Base-by-base conservation (phyloP, 2,888 invertebrate genomes). In the Drosophila eohydei region DNA sequence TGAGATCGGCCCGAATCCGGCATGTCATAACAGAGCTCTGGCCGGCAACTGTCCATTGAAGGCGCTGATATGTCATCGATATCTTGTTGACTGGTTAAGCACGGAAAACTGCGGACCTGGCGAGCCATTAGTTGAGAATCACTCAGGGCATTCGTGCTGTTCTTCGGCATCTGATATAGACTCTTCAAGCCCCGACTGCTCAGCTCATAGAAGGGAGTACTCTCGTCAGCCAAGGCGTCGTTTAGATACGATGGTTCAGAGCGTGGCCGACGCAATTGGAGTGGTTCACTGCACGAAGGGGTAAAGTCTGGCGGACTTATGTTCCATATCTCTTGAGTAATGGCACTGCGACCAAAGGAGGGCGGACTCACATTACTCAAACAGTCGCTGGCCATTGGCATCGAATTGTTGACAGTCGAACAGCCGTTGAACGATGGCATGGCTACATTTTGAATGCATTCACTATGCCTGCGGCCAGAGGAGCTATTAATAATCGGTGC, bases 11-110 rank as follows among this genome's bases (percentile, higher is more conserved):
- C 16, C 0, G 60, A 46, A 4, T 28, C 14, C 16, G 51, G 36
- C 7, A 8, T 34, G 7, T 32, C 46, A 12, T 28, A 8, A 16
- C 4, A 40, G 30, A 6, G 9, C 0, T 67, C 46, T 11, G 26
- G 5, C 11, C 7, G 44, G 8, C 16, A 28, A 14, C 40, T 55
- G 8, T 2, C 36, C 50, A 65, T 54, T 4, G 62, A 34, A 5
- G 73, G 82, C 9, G 52, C 64, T 1, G 74, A 64, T 32, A 60
- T 78, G 11, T 70, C 65, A n/a, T 34, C 32, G 36, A 81, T 66
- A 0, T 65, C 21, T 14, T 73, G 65, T 14, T 71, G 74, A 40
- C 54, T 58, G 8, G 55, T 12, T 14, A 79, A 30, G 30, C 52
- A 51, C 0, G 81, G 81, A 40, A 46, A 56, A 9, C 79, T 82